phyloP scores from a whole-genome alignment of 2,888 invertebrate species.

The Sussaba pulchella region DNA sequence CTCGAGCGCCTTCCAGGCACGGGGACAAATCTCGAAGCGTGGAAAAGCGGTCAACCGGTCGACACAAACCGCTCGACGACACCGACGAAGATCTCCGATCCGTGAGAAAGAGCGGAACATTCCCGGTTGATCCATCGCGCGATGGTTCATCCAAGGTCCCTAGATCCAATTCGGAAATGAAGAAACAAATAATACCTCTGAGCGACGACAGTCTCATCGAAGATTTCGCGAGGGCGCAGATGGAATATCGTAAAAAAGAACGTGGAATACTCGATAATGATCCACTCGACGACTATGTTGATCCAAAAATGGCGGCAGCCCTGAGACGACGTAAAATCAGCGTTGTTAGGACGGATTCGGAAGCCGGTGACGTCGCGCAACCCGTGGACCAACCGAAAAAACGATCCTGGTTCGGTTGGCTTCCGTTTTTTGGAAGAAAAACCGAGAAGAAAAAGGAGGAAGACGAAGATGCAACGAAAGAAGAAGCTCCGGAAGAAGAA shows the following conservation, averaged over 20 bases:
- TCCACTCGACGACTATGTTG: constrained; percentile 63
- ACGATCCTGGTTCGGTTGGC: constrained; percentile 77
- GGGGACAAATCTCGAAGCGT: constrained; percentile 13
- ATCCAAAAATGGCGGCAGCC: constrained; percentile 61
- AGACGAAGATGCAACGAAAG: constrained; percentile 71
- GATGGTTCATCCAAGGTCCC: constrained; percentile 21
- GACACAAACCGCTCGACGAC: constrained; percentile 10
- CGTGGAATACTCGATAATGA: constrained; percentile 75
- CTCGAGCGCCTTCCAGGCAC: constrained; percentile 28
- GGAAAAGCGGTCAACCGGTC: constrained; percentile 8
- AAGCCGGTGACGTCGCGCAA: constrained; percentile 77
- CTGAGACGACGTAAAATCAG: constrained; percentile 74
- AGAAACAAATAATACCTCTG: constrained; percentile 81
- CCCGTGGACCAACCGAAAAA: constrained; percentile 69
- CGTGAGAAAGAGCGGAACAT: constrained; percentile 83
- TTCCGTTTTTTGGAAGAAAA: constrained; percentile 71
- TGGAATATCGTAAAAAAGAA: constrained; percentile 70
- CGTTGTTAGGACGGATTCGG: constrained; percentile 74
- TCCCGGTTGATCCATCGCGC: constrained; percentile 52
- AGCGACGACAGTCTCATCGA: constrained; percentile 76
- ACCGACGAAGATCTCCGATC: constrained; percentile 54
- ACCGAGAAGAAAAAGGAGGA: constrained; percentile 75
- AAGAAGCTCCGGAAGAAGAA: constrained; percentile 52
- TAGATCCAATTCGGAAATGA: constrained; percentile 70
- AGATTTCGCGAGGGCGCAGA: constrained; percentile 77